Evolutionary conservation across 2,888 invertebrate genomes (phyloP), one percentile per base, ranked within the genome.

Genomic region (Aspidapion aeneum): DNA sequence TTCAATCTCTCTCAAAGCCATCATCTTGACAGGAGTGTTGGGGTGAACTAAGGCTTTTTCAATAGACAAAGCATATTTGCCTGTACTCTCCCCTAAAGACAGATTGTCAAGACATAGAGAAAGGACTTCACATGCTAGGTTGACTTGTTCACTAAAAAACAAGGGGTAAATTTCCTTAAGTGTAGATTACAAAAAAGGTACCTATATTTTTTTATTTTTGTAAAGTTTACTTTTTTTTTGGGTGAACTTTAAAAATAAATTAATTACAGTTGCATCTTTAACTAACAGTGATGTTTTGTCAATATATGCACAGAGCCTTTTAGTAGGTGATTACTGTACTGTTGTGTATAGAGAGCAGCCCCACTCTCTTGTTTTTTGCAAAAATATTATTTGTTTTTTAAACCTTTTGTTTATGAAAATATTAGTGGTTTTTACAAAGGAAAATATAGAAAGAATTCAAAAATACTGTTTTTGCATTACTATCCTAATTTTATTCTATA

Each of bases 51-150:
- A 78, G 51, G 89, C 83, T 68, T 84, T 82, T 78, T 86, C 85
- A 21, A 90, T 75, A 58, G 86, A 79, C 21, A 81, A 78, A 18
- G 85, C 85, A 73, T 88, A 87, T 61, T 84, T 82, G 70, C 80
- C 82, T 1, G 88, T 80, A 22, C 86, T 82, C 68, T 86, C 84
- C n/a, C 84, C 84, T 56, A 87, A 78, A 62, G 82, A 82, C 69
- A 90, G 80, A 70, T 86, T 86, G 9, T 85, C 82, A 76, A 93
- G 84, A 72, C 89, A 85, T 64, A 84, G 78, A 54, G 84, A 81
- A 49, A 91, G 78, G 2, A 90, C 85, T 72, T 89, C 87, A 74
- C 87, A 87, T 18, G 88, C 85, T 62, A 87, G 72, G 69, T 85
- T 83, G 2, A 86, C 79, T 72, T 87, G 85, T 63, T 85, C 82